Conservation (phyloP, 1,140 invertebrate genomes). For the Megalonaias nervosa region DNA sequence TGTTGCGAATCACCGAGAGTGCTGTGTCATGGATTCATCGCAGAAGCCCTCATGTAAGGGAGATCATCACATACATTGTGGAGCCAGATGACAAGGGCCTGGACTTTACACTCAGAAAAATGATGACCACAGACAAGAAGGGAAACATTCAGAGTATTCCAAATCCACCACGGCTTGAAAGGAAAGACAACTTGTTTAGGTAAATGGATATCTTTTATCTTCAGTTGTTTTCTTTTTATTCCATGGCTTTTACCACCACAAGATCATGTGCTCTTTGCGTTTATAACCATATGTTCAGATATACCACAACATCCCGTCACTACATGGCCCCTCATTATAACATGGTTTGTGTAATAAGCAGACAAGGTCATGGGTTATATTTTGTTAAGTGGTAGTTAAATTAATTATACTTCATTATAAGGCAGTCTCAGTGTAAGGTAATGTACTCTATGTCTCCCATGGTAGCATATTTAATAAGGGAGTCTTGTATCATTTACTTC, state of each 20-base stretch:
- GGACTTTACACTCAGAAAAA: constrained; percentile 66
- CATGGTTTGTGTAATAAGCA: too few relatives aligned
- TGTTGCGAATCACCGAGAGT: constrained; percentile 66
- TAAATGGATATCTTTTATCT: constrained; percentile 18
- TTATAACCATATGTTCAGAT: neutral
- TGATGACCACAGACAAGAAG: constrained; percentile 64
- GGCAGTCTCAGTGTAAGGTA: too few relatives aligned
- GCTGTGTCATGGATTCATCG: constrained; percentile 69
- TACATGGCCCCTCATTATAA: too few relatives aligned
- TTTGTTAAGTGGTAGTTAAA: too few relatives aligned
- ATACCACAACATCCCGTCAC: too few relatives aligned
- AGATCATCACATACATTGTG: constrained; percentile 67
- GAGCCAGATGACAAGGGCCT: constrained; percentile 59
- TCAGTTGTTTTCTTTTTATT: too few relatives aligned
- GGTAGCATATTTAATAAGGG: too few relatives aligned
- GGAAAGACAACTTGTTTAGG: constrained; percentile 71
- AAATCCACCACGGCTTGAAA: constrained; percentile 64
- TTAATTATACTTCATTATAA: too few relatives aligned
- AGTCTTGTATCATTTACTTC: too few relatives aligned
- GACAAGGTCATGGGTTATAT: too few relatives aligned
- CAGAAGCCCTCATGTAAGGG: constrained; percentile 61
- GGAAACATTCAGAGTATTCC: constrained; percentile 47
- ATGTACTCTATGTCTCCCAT: too few relatives aligned
- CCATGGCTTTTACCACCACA: neutral
- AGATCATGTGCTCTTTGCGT: neutral